phyloP scores from a whole-genome alignment of 2,888 invertebrate species.

The Lampropteryx suffumata region DNA sequence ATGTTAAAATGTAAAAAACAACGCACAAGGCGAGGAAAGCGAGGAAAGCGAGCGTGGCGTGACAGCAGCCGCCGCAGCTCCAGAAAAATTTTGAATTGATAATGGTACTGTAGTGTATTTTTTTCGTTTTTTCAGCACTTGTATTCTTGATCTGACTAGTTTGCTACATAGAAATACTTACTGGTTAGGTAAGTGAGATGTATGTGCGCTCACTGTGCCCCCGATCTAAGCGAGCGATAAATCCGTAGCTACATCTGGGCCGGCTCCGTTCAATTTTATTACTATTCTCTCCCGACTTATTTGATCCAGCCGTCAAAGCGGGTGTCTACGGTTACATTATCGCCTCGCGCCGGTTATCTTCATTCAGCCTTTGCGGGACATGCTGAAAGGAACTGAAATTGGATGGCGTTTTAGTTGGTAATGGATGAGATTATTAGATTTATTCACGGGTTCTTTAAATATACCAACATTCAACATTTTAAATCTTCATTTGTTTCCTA shows the following conservation, averaged over 20 bases:
- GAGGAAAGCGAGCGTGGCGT: no score
- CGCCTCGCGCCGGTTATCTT: constrained; percentile 57
- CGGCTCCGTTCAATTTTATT: constrained; percentile 80
- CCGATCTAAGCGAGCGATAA: constrained; percentile 61
- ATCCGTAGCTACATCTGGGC: constrained; percentile 79
- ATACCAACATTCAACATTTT: no score
- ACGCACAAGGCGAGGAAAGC: no score
- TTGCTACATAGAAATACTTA: no score
- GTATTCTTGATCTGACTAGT: no score
- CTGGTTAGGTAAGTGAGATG: not conserved
- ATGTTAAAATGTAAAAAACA: no score
- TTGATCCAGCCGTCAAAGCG: constrained; percentile 81
- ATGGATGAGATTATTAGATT: constrained; percentile 21
- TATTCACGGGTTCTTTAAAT: no score
- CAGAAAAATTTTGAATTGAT: no score
- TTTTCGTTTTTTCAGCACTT: no score
- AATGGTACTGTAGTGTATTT: no score
- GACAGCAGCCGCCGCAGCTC: no score
- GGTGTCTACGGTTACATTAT: constrained; percentile 67
- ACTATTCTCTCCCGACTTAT: constrained; percentile 79
- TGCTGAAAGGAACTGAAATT: constrained; percentile 25
- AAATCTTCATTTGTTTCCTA: no score
- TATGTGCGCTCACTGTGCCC: constrained; percentile 40
- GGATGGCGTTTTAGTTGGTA: constrained; percentile 24
- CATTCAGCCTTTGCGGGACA: constrained; percentile 38